Percentiles rank a stretch among this genome's conserved stretches.
Evolutionary conservation across 64 coral and sea anemone genomes (phyloP).

Genomic region (Actinia tenebrosa): DNA sequence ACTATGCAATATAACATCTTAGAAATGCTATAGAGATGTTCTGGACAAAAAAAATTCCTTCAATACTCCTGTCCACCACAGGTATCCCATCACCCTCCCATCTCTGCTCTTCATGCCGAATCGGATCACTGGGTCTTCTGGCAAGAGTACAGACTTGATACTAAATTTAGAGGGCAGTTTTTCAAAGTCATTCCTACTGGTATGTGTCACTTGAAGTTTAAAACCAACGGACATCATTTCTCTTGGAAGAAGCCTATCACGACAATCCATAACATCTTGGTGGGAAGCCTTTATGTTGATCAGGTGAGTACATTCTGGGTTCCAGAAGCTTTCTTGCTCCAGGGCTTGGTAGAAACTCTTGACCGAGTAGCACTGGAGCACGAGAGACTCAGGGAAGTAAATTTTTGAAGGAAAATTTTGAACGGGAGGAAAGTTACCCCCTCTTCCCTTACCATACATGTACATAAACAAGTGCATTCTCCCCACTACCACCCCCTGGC

Average conservation of each 20-base stretch:
- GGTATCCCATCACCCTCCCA: constrained; percentile 98
- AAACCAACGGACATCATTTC: constrained; percentile 89
- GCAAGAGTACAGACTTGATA: constrained; percentile 95
- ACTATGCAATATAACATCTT: too few relatives aligned
- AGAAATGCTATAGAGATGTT: neutral
- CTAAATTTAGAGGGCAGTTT: constrained; percentile 99
- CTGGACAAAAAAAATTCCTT: neutral
- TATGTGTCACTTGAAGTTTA: constrained; percentile 92
- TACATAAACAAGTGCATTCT: too few relatives aligned
- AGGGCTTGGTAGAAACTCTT: too few relatives aligned
- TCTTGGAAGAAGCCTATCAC: constrained; percentile 94
- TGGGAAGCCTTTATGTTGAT: constrained; percentile 89
- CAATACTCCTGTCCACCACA: neutral
- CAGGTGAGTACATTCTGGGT: constrained; percentile 36
- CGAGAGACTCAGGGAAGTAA: too few relatives aligned
- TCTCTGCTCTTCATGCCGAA: constrained; percentile 97
- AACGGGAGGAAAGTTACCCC: too few relatives aligned
- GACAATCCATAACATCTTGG: constrained; percentile 92
- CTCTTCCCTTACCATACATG: too few relatives aligned
- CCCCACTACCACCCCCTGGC: too few relatives aligned
- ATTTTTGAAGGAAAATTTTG: too few relatives aligned
- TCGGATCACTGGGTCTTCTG: constrained; percentile 96
- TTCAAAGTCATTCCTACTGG: constrained; percentile 95
- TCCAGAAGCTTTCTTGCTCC: too few relatives aligned
- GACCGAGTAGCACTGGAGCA: too few relatives aligned